Conservation (phyloP, 2,888 invertebrate genomes). For the Diaprepes abbreviatus region DNA sequence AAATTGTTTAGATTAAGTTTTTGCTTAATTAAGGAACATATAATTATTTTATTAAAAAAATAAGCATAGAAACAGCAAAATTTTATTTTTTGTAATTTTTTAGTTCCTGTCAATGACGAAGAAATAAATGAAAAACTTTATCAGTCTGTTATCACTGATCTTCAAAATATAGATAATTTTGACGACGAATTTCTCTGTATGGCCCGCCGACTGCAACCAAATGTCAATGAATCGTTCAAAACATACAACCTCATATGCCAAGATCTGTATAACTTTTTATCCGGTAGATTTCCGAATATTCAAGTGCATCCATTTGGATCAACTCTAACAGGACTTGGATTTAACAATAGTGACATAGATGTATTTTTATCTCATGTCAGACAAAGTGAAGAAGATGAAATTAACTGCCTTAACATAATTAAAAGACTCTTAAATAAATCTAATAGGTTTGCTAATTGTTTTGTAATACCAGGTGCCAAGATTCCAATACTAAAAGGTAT, state of each 20-base stretch:
- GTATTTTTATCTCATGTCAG: constrained; percentile 73
- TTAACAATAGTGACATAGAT: constrained; percentile 81
- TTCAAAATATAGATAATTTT: constrained; percentile 62
- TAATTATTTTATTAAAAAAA: too few relatives aligned
- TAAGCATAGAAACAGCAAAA: too few relatives aligned
- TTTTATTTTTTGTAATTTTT: constrained; percentile 10
- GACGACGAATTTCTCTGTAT: constrained; percentile 66
- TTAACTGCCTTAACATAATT: constrained; percentile 52
- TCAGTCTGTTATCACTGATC: constrained; percentile 48
- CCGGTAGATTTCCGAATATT: constrained; percentile 66
- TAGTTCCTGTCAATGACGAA: constrained; percentile 37
- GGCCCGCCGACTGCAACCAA: constrained; percentile 64
- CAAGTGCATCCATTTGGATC: constrained; percentile 79
- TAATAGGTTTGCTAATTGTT: constrained; percentile 70
- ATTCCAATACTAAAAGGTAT: constrained; percentile 84
- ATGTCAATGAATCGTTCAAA: constrained; percentile 58
- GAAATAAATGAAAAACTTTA: constrained; percentile 43
- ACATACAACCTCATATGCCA: constrained; percentile 65
- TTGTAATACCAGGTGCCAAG: constrained; percentile 79
- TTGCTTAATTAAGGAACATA: too few relatives aligned
- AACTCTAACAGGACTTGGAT: constrained; percentile 78
- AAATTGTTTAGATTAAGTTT: too few relatives aligned
- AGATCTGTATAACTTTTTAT: constrained; percentile 67
- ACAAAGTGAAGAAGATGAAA: constrained; percentile 52
- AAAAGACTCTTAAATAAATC: constrained; percentile 53